Conservation (phyloP, 2,888 invertebrate species). For the Hirtodrosophila cameraria region DNA sequence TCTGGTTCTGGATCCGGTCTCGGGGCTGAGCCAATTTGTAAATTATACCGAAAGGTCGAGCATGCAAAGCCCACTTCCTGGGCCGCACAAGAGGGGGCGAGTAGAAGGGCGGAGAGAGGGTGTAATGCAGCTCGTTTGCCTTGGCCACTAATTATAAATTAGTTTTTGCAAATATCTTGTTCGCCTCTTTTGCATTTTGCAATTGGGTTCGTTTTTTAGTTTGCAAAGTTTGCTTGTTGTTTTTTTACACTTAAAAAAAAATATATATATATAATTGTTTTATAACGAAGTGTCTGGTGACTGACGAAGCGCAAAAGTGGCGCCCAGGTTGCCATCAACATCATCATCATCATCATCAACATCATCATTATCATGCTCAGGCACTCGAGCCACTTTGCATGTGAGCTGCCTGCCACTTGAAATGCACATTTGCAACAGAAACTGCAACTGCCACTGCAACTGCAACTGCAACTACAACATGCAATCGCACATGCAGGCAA, state of each 20-base stretch:
- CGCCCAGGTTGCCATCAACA: conserved; percentile 44
- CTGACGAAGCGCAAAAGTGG: conserved; percentile 74
- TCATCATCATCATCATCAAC: no score
- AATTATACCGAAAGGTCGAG: conserved; percentile 71
- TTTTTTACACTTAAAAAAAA: conserved; percentile 27
- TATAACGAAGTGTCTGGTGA: conserved; percentile 76
- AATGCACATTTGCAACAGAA: no score
- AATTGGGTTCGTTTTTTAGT: conserved; percentile 18
- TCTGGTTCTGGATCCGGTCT: conserved; percentile 21
- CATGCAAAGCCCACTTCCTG: conserved; percentile 61
- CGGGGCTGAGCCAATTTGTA: conserved; percentile 64
- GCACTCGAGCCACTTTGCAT: conserved; percentile 51
- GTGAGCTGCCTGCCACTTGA: conserved; percentile 34
- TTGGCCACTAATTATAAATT: conserved; percentile 71
- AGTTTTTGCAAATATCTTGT: conserved; percentile 71
- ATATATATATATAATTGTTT: conserved; percentile 70
- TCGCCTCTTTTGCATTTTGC: conserved; percentile 44
- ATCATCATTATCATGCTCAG: no score
- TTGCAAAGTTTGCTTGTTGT: conserved; percentile 4
- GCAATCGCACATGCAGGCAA: conserved; percentile 21
- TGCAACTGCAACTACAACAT: conserved; percentile 22
- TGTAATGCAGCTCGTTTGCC: conserved; percentile 26
- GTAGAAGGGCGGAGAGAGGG: not conserved
- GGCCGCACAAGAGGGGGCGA: not conserved
- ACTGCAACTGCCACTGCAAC: conserved; percentile 32